Percentiles rank a stretch among this genome's conserved stretches.
phyloP scores from a whole-genome alignment of 2,113 vertebrate species.

The Barnardius zonarius region DNA sequence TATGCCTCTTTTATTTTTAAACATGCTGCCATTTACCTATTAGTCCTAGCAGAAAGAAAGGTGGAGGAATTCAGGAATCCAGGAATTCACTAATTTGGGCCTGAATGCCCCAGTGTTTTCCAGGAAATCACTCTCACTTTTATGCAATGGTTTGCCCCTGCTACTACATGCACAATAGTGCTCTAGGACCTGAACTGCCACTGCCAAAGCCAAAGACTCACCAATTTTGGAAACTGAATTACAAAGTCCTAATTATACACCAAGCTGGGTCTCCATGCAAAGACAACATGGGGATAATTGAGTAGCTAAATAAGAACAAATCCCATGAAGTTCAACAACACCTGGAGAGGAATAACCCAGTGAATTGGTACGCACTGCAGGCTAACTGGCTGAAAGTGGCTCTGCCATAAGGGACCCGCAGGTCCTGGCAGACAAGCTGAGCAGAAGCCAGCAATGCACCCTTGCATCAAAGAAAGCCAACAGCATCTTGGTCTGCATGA shows the following conservation, averaged over 20 bases:
- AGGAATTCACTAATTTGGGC: neutral
- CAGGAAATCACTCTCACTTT: neutral
- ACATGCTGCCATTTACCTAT: neutral
- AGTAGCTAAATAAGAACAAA: neutral
- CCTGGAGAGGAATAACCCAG: neutral
- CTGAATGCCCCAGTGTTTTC: rapidly evolving
- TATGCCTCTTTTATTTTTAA: too few species aligned
- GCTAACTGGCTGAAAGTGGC: too few species aligned
- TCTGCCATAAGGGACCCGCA: neutral
- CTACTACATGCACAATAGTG: neutral
- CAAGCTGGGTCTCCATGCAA: neutral
- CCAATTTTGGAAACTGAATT: neutral
- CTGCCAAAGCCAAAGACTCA: neutral
- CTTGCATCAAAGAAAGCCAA: neutral
- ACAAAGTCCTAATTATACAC: neutral
- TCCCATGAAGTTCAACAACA: neutral
- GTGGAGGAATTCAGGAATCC: neutral
- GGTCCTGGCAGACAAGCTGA: neutral
- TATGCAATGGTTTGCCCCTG: rapidly evolving
- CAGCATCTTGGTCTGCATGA: neutral
- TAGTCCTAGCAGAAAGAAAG: neutral
- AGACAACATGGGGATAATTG: neutral
- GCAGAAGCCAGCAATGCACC: neutral
- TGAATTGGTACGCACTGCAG: rapidly evolving
- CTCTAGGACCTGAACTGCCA: rapidly evolving